These are phyloP conservation scores for Scolopax bukidnonensis DNA, from an alignment of 2,797 vertebrate species.

Conservation along the genomic window DNA sequence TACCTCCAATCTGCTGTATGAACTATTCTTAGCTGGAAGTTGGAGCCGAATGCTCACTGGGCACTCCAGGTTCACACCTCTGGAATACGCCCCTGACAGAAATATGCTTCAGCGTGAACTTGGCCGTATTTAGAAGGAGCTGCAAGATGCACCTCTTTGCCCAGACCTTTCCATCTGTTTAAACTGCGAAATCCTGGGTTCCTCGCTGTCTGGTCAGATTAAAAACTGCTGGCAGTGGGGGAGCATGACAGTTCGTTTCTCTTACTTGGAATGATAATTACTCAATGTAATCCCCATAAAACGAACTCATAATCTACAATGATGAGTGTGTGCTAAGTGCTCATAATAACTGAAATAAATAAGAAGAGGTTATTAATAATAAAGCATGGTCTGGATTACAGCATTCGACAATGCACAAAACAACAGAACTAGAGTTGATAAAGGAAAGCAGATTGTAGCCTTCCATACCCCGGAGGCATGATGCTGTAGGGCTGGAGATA, in stretches of 20 bases:
- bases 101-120: conserved; percentile 67
- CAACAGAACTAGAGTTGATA: neutral
- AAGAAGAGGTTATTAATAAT: conserved; percentile 36
- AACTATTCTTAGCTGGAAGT: conserved; percentile 59
- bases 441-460: neutral
- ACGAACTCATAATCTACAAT: neutral
- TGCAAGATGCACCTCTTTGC: conserved; percentile 66
- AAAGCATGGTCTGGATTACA: conserved; percentile 14
- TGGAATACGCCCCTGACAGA: conserved; percentile 68
- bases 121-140: conserved; percentile 59
- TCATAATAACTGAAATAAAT: conserved; percentile 54
- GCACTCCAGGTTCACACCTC: conserved; percentile 70
- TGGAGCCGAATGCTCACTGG: conserved; percentile 33
- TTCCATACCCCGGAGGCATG: neutral
- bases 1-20: neutral
- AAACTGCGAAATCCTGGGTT: conserved; percentile 72
- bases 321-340: conserved; percentile 32
- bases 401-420: neutral
- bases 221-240: conserved; percentile 64
- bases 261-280: conserved; percentile 65
- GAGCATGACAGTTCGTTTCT: conserved; percentile 66
- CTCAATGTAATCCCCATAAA: conserved; percentile 48
- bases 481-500: neutral
- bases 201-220: conserved; percentile 71
- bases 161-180: conserved; percentile 74